These are phyloP conservation scores for Saccostrea cuccullata DNA, from an alignment of 1,140 invertebrate species.

Conservation along the genomic window DNA sequence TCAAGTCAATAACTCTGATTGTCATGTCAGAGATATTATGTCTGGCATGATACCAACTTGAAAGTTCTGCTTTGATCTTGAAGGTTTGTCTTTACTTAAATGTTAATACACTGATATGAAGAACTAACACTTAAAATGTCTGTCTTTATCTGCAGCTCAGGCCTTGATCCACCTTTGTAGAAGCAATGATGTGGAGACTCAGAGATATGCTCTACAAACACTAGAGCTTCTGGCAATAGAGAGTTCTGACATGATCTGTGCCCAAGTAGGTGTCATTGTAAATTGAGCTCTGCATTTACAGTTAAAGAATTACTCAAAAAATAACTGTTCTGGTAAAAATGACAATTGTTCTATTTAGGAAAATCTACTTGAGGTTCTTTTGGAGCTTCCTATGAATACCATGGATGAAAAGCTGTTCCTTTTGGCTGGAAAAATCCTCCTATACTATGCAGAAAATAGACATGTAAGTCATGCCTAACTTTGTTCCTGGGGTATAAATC, in stretches of 20 bases:
- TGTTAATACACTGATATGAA: too few species aligned
- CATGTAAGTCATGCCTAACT: constrained; percentile 58
- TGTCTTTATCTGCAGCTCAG: constrained; percentile 66
- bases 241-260: constrained; percentile 74
- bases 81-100: too few species aligned
- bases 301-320: too few species aligned
- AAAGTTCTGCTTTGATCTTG: too few species aligned
- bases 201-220: constrained; percentile 71
- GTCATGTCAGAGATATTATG: too few species aligned
- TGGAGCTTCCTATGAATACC: constrained; percentile 67
- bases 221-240: constrained; percentile 76
- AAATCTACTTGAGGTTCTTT: constrained; percentile 67
- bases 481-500: not conserved
- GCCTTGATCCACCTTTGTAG: constrained; percentile 71
- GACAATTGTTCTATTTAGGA: constrained; percentile 57
- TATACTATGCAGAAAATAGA: constrained; percentile 75
- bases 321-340: not conserved
- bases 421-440: constrained; percentile 74
- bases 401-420: constrained; percentile 73
- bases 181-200: constrained; percentile 71
- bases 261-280: constrained; percentile 65
- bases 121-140: too few species aligned
- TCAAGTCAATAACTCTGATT: too few species aligned
- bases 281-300: too few species aligned
- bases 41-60: too few species aligned